A percentile compares a stretch with the other conserved stretches of the same genome.
These are phyloP conservation scores for Catharus bicknelli DNA, from an alignment of 2,113 vertebrate species.

Conservation along the genomic window DNA sequence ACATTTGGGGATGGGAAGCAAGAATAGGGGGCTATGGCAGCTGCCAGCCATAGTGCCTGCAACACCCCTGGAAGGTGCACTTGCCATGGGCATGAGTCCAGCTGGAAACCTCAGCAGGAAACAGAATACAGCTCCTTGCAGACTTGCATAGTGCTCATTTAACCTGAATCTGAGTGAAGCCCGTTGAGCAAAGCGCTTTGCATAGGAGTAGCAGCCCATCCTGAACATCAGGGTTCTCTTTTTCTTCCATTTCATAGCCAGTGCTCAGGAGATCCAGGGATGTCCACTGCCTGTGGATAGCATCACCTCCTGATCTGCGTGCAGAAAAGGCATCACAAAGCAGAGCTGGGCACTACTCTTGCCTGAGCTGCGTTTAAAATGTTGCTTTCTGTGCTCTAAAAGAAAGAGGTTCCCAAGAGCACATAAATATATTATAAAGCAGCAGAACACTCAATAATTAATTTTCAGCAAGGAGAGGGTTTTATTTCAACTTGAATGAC, in stretches of 20 bases:
- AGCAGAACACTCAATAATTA: slow-evolving; percentile 51
- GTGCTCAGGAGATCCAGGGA: background rate
- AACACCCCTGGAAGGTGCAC: rapidly evolving
- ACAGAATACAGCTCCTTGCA: background rate
- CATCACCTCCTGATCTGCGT: background rate
- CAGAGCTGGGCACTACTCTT: background rate
- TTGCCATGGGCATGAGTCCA: background rate
- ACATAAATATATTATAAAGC: slow-evolving; percentile 49
- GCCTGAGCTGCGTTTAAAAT: background rate
- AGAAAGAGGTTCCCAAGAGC: background rate
- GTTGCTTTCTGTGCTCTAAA: background rate
- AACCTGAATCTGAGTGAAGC: background rate
- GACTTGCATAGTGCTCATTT: background rate
- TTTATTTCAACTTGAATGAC: background rate
- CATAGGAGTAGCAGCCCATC: background rate
- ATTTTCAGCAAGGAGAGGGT: slow-evolving; percentile 15
- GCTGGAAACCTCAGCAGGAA: background rate
- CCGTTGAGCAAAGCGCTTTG: background rate
- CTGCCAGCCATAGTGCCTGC: background rate
- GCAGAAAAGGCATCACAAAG: background rate
- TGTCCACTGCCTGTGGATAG: background rate
- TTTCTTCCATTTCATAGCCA: background rate
- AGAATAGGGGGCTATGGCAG: background rate
- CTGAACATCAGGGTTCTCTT: background rate
- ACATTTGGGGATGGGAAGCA: background rate